Conservation (phyloP, 2,113 vertebrate species). For the Poecile atricapillus region DNA sequence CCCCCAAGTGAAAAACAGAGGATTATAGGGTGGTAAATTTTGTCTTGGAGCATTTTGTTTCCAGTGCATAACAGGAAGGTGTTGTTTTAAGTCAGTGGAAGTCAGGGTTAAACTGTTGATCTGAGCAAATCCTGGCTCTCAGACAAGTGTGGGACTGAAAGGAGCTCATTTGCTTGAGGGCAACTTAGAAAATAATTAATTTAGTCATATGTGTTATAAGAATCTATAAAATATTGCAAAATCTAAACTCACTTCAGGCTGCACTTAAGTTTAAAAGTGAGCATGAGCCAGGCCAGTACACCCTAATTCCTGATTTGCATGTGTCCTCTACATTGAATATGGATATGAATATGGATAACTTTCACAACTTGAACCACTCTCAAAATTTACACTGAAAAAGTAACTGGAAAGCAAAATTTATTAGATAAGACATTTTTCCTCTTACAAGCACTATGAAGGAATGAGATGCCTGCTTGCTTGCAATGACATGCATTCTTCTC, state of each 20-base stretch:
- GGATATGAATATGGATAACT: not conserved
- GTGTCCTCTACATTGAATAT: not conserved
- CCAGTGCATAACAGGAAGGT: not conserved
- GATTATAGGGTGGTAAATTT: not conserved
- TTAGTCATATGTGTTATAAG: not conserved
- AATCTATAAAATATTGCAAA: not conserved
- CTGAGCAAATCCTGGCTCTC: not conserved
- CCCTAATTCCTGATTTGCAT: not conserved
- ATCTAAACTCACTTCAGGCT: not conserved
- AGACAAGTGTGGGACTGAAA: not conserved
- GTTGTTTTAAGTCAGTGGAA: not conserved
- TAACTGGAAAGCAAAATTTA: not conserved
- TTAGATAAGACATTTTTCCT: not conserved
- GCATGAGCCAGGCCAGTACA: not conserved
- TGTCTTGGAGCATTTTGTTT: slow-evolving; percentile 1
- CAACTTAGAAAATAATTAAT: not conserved
- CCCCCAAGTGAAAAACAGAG: not conserved
- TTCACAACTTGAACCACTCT: not conserved
- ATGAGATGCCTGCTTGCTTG: not conserved
- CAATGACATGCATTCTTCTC: not conserved
- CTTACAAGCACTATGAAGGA: not conserved
- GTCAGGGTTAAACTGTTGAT: not conserved
- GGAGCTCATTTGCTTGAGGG: not conserved
- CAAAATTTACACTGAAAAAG: not conserved
- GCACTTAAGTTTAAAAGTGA: not conserved